Evolutionary conservation across 2,113 vertebrate species (phyloP), one percentile per base, ranked within the genome.

Genomic region (Progne subis): DNA sequence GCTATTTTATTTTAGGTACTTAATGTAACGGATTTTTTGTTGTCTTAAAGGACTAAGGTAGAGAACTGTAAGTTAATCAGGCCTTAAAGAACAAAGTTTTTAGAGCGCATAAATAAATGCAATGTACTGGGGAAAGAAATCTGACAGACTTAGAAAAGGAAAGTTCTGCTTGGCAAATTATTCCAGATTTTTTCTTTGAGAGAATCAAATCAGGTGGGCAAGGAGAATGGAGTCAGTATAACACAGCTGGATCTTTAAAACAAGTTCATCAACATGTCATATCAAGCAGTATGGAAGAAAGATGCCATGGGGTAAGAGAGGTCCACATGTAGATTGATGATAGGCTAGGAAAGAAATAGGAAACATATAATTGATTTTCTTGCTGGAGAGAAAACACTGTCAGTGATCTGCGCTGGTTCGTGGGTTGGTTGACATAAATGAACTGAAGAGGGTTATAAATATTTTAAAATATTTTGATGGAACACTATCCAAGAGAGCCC

Each of bases 351-450:
- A 78, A 92, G 50, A 92, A 88, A 83, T 61, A 56, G 25, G 64
- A 83, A 96, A 86, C 17, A 65, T 50, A 5, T 52, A 91, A 81
- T 25, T 68, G 65, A 89, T 92, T 94, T 85, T 93, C 31, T 53
- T 78, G 39, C 29, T 85, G 77, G 53, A 71, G 81, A 84, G 49
- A 89, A 89, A 84, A 75, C 39, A 7, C 47, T 79, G 28, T 44
- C 37, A 70, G 56, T 34, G 46, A 49, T 69, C 63, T 86, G 19
- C 81, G 70, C 37, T 88, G 28, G 53, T 57, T 86, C 91, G 34
- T 21, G 23, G 11, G 12, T 52, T 85, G 52, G 86, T 44, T 52
- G 86, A 60, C 52, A 56, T 37, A 88, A 69, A 81, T 53, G 47
- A 90, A 70, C 69, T 37, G 60, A 79, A 21, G 29, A 34, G 72